Percentiles rank a stretch among this genome's conserved stretches.
phyloP scores from a whole-genome alignment of 1,140 invertebrate species.

The Pogonus chalceus region DNA sequence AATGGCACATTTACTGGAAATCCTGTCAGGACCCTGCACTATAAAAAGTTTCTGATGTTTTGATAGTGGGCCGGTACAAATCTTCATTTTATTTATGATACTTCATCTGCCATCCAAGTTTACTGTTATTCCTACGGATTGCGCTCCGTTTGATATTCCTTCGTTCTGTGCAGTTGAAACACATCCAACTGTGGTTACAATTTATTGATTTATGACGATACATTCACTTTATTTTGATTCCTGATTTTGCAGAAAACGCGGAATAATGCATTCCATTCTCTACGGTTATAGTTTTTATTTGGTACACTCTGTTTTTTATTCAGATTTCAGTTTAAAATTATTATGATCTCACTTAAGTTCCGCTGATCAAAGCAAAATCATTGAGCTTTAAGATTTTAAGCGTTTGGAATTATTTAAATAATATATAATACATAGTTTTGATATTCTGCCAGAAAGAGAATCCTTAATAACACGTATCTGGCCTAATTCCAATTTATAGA shows the following conservation, averaged over 20 bases:
- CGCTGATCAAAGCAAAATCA: too few relatives aligned
- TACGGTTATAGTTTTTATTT: too few relatives aligned
- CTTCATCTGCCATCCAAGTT: background rate
- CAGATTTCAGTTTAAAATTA: background rate
- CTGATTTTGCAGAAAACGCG: background rate
- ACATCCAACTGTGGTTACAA: background rate
- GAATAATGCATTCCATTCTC: conserved; percentile 4
- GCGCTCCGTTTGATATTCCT: background rate
- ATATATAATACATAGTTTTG: too few relatives aligned
- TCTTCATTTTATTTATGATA: conserved; percentile 4
- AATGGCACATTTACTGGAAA: conserved; percentile 2
- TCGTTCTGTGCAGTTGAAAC: background rate
- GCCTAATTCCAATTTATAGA: too few relatives aligned
- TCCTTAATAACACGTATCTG: too few relatives aligned
- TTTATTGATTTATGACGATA: conserved; percentile 7
- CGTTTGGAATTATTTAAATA: too few relatives aligned
- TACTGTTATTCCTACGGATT: background rate
- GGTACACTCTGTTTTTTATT: too few relatives aligned
- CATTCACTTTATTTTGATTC: conserved; percentile 6
- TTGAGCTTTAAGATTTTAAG: too few relatives aligned
- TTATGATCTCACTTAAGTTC: background rate
- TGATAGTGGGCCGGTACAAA: conserved; percentile 4
- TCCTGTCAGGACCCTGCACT: background rate
- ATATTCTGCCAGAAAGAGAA: too few relatives aligned
- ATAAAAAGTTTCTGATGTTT: conserved; percentile 6